Base-by-base conservation (phyloP, 1,140 invertebrate species). In the Helicoverpa zea region DNA sequence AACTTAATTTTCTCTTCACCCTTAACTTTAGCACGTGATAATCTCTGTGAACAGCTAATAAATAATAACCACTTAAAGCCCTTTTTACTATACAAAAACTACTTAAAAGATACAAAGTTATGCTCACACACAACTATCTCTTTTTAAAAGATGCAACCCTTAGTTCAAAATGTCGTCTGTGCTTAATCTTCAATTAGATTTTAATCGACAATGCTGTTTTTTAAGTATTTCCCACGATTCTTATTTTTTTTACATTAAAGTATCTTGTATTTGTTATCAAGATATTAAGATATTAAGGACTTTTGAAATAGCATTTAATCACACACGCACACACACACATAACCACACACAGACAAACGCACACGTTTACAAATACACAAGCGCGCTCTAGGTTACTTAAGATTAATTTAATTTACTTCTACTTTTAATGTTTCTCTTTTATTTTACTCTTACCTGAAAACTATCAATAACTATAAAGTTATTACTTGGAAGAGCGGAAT, bases 171-270 rank as follows among this genome's bases (percentile, higher is more conserved):
- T 56, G 18, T 23, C 47, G 68, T 14, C 52, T 63, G 76, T 79
- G 80, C 49, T 75, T 76, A 83, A 82, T 83, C 73, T 80, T 72
- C 52, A 68, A 68, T 79, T 79, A 59, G 70, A 79, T 64, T 74
- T 59, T 56, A 66, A 80, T 80, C 74, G 52, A 76, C 63, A 64
- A 29, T 82, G 61, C 56, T 63, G 35, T 64, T 23, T 54, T 23
- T 23, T 49, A 23, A 12, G 11, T 47, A 5, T 77, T 30, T 77
- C 75, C 14, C 75, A 77, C 75, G 61, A n/a, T 76, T 7, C 58
- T 3, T 52, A 30, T 70, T 23, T 14, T 47, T 47, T 12, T 43
- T n/a, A 14, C 30, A 29, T 23, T 58, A 23, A 11, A 13, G 30
- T 29, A 13, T 29, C 23, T 23, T 30, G 52, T 54, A 1, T 54